Evolutionary conservation across 2,113 vertebrate genomes (phyloP), one percentile per base, ranked within the genome.

Genomic region (Grammomys surdaster): DNA sequence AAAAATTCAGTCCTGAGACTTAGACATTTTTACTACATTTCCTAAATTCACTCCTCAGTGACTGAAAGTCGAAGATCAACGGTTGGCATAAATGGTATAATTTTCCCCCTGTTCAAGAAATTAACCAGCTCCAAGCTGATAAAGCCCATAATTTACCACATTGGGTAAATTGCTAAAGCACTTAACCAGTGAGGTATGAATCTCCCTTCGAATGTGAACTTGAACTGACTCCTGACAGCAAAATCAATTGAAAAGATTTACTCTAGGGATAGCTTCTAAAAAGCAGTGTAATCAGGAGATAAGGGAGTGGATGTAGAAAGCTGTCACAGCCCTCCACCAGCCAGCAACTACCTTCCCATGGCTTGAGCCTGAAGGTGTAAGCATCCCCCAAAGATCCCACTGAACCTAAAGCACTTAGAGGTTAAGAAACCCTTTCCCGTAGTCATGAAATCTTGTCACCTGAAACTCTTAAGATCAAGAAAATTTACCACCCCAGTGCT

Each of bases 211-310:
- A 69, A 28, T 90, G 95, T 90, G 95, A 98, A 93, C 87, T 90
- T 6, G 48, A 91, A 97, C 90, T 93, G 95, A 92, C 94, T 98
- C 91, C 88, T 97, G 97, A 97, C 98, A 98, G 95, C 76, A 97
- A 98, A 98, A 97, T 95, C 98, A 96, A 77, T 96, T 70, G 81
- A 94, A 96, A 7, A 98, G 97, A 96, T 98, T 98, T 98, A 97
- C 91, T 95, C 93, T 1, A 82, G 93, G 95, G 94, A 96, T 86
- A 36, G 0, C 0, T 95, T 95, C 86, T 98, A 87, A 88, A 88
- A 95, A 93, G 86, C 43, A 65, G 86, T 46, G 56, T 92, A 87
- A 98, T 95, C 88, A 54, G 48, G 65, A 98, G 94, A 97, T 96
- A 92, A 97, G 95, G 72, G 88, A 95, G 96, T 90, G 92, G 93